A percentile compares a stretch with the other conserved stretches of the same genome.
Conservation (phyloP, 2,797 vertebrate species). For the Neomorphus geoffroyi region DNA sequence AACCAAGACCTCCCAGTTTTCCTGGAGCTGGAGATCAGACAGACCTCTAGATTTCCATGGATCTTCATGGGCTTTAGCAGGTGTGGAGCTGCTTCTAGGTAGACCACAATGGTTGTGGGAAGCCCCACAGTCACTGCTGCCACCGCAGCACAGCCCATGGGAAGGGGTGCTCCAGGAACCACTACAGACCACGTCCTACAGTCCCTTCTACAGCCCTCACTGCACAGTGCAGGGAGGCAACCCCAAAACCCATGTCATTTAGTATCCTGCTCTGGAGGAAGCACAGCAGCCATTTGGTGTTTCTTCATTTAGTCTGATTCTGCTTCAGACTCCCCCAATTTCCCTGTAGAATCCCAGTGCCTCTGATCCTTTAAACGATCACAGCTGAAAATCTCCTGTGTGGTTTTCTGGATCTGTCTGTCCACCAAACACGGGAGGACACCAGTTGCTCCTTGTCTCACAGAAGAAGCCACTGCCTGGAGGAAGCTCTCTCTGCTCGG, state of each 20-base stretch:
- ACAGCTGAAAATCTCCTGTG: background rate
- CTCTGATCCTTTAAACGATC: background rate
- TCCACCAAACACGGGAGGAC: background rate
- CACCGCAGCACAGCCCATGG: background rate
- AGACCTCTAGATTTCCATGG: background rate
- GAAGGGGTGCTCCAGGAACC: background rate
- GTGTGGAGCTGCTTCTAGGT: background rate
- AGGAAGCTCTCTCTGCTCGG: background rate
- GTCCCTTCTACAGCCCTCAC: background rate
- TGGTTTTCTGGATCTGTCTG: background rate
- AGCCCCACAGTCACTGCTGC: background rate
- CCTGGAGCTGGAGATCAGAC: background rate
- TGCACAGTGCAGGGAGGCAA: background rate
- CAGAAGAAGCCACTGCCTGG: background rate
- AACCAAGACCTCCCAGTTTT: no score
- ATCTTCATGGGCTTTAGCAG: background rate
- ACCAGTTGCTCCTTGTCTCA: background rate
- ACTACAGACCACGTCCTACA: background rate
- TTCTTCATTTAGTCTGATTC: background rate
- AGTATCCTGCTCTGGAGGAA: background rate
- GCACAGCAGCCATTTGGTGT: background rate
- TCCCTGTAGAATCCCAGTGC: background rate
- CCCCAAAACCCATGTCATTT: background rate
- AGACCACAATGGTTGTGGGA: rapidly evolving
- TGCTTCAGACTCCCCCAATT: background rate